Conservation (phyloP, 2,888 invertebrate genomes). For the Sipha maydis region DNA sequence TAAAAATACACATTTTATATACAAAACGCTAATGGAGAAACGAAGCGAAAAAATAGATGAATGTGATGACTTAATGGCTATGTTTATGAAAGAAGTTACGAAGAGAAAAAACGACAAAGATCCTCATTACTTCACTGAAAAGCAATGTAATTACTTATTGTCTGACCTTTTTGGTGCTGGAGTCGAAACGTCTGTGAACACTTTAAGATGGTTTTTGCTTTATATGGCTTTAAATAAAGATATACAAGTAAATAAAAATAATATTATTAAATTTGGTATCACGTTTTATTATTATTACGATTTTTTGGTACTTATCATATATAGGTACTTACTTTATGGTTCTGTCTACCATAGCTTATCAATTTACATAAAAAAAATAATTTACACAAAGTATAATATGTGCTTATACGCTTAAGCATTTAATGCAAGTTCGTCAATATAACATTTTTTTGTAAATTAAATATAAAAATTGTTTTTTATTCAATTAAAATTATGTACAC, state of each 20-base stretch:
- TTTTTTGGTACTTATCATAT: not conserved
- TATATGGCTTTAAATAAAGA: slow-evolving; percentile 78
- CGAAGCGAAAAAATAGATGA: slow-evolving; percentile 45
- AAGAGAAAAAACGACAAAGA: slow-evolving; percentile 65
- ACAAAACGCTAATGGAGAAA: slow-evolving; percentile 75
- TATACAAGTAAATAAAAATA: slow-evolving; percentile 71
- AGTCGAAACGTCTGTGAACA: slow-evolving; percentile 83
- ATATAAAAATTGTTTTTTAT: no score
- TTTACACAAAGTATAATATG: no score
- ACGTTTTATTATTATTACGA: not conserved
- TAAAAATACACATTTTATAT: slow-evolving; percentile 77
- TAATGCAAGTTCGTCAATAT: no score
- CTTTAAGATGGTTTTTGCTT: slow-evolving; percentile 83
- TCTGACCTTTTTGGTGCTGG: slow-evolving; percentile 89
- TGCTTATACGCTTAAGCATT: no score
- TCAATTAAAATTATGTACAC: no score
- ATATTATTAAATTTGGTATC: not conserved
- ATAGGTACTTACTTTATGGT: no score
- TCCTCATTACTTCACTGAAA: slow-evolving; percentile 72
- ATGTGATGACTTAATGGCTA: slow-evolving; percentile 54
- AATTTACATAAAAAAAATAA: no score
- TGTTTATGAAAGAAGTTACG: slow-evolving; percentile 63
- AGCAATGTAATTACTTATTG: slow-evolving; percentile 79
- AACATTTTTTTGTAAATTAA: no score
- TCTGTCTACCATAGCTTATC: no score